phyloP scores from a whole-genome alignment of 2,888 invertebrate genomes.

The Drosophila paramelanica region DNA sequence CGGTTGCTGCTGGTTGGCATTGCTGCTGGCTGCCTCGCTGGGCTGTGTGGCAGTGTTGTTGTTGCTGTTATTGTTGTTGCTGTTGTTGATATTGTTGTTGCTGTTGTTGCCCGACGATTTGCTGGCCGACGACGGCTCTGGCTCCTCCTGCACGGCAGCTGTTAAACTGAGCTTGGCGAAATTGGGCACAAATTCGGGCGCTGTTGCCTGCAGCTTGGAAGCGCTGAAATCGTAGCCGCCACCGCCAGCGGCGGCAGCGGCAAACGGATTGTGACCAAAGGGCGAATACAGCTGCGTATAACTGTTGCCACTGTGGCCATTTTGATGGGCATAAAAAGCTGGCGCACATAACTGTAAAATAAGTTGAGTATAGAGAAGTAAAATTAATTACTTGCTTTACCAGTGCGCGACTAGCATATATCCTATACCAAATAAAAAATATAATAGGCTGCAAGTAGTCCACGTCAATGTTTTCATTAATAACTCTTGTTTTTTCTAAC shows the following conservation, averaged over 20 bases:
- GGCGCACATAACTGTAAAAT: conserved; percentile 35
- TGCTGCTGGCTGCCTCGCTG: conserved; percentile 15
- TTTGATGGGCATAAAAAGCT: conserved; percentile 35
- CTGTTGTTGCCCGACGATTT: conserved; percentile 17
- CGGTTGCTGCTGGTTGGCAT: conserved; percentile 21
- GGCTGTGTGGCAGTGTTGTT: conserved; percentile 63
- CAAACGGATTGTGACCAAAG: conserved; percentile 76
- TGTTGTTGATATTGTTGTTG: too few relatives aligned
- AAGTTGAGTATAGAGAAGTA: background rate
- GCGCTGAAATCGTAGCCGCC: conserved; percentile 69
- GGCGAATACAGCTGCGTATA: conserved; percentile 51
- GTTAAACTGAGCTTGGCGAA: conserved; percentile 75
- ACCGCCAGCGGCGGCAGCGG: conserved; percentile 39
- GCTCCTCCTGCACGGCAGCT: conserved; percentile 22
- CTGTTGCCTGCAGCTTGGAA: conserved; percentile 82
- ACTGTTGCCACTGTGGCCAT: conserved; percentile 39
- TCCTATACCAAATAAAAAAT: too few relatives aligned
- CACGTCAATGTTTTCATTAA: too few relatives aligned
- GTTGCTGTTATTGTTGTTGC: conserved; percentile 33
- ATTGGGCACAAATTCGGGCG: conserved; percentile 84
- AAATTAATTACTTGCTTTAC: too few relatives aligned
- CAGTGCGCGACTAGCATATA: too few relatives aligned
- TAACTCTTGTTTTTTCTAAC: too few relatives aligned
- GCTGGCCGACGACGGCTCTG: background rate
- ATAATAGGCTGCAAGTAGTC: too few relatives aligned